These are phyloP conservation scores for Alauda arvensis DNA, from an alignment of 2,797 vertebrate genomes.

Conservation along the genomic window DNA sequence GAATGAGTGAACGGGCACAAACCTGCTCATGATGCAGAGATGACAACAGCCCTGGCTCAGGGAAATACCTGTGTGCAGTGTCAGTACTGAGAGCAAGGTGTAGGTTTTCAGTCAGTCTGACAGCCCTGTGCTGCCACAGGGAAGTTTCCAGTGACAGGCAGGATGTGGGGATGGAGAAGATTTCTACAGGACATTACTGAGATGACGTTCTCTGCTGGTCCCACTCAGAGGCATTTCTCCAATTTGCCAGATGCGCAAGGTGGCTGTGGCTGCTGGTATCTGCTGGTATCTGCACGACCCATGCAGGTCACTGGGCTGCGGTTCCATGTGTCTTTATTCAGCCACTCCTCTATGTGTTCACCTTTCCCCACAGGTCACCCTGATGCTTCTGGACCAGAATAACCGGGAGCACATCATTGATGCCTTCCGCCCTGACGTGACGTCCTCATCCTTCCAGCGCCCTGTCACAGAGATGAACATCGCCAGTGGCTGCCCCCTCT, in stretches of 20 bases:
- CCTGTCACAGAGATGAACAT: constrained; percentile 96
- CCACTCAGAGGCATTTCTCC: not conserved
- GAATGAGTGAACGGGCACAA: fast-evolving
- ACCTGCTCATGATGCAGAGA: not conserved
- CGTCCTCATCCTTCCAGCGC: constrained; percentile 93
- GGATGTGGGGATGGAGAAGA: not conserved
- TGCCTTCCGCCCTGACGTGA: constrained; percentile 90
- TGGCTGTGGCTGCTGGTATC: not conserved
- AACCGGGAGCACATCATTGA: constrained; percentile 97
- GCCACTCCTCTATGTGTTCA: not conserved
- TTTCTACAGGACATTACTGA: not conserved
- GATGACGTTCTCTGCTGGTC: fast-evolving
- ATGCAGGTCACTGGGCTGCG: not conserved
- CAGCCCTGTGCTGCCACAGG: not conserved
- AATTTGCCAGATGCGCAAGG: fast-evolving
- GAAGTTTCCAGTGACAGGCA: not conserved
- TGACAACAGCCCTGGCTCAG: not conserved
- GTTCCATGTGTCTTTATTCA: not conserved
- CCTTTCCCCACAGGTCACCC: constrained; percentile 81
- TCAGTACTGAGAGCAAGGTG: not conserved
- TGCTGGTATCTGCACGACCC: fast-evolving
- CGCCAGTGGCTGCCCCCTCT: constrained; percentile 95
- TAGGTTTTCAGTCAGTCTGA: not conserved
- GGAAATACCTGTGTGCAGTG: not conserved
- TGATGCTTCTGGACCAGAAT: constrained; percentile 97